These are phyloP conservation scores for Erpobdella octoculata DNA, from an alignment of 2,888 invertebrate genomes.

Conservation along the genomic window DNA sequence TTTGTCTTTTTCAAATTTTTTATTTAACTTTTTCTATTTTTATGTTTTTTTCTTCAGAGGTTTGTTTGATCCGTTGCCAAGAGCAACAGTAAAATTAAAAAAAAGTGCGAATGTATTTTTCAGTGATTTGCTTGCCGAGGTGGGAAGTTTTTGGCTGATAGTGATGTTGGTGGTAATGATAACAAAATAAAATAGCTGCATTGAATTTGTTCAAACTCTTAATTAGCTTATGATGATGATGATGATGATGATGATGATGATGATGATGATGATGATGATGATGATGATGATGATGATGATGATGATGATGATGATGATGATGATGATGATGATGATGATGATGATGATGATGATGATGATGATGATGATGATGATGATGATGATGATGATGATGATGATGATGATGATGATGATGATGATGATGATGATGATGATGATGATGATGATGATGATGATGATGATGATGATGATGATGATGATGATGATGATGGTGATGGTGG, in stretches of 20 bases:
- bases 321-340: constrained; percentile 10
- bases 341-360: constrained; percentile 10
- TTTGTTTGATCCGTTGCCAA: too few relatives aligned
- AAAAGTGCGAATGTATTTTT: too few relatives aligned
- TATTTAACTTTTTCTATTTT: too few relatives aligned
- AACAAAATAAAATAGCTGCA: too few relatives aligned
- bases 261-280: constrained; percentile 25
- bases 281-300: constrained; percentile 18
- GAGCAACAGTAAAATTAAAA: too few relatives aligned
- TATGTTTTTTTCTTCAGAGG: too few relatives aligned
- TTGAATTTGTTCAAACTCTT: too few relatives aligned
- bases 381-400: constrained; percentile 21
- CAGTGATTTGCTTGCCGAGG: too few relatives aligned
- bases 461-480: constrained; percentile 19
- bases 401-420: constrained; percentile 6
- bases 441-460: constrained; percentile 24
- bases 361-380: constrained; percentile 16
- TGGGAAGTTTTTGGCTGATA: too few relatives aligned
- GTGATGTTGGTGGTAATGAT: too few relatives aligned
- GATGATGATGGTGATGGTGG: not conserved
- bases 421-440: constrained; percentile 25
- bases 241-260: constrained; percentile 25
- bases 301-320: not conserved
- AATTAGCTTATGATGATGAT: constrained; percentile 18
- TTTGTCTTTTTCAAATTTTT: too few relatives aligned